Conservation (phyloP, 2,888 invertebrate species). For the Apantesis nais region DNA sequence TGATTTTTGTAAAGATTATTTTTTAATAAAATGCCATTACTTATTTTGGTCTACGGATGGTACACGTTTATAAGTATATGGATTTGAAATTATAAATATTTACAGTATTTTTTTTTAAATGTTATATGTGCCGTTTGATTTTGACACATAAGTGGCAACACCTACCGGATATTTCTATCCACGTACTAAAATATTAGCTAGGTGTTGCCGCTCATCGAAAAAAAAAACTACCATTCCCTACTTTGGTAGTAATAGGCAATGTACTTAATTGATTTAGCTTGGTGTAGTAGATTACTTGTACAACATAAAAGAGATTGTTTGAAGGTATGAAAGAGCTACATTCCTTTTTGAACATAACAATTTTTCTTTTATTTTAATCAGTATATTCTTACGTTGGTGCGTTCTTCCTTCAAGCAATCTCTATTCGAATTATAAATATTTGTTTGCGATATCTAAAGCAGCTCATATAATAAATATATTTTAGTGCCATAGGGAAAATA, state of each 20-base stretch:
- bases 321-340: constrained; percentile 5
- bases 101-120: constrained; percentile 25
- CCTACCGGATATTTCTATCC: too few species aligned
- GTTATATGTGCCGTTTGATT: constrained; percentile 23
- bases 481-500: constrained; percentile 75
- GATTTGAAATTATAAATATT: constrained; percentile 26
- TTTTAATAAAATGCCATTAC: constrained; percentile 24
- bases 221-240: constrained; percentile 17
- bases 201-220: constrained; percentile 26
- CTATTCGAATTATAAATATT: constrained; percentile 23
- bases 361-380: background rate
- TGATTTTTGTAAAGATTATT: constrained; percentile 26
- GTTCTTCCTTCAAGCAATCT: constrained; percentile 5
- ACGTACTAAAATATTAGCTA: background rate
- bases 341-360: background rate
- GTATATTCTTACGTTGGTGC: background rate
- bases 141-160: too few species aligned
- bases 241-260: background rate
- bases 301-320: constrained; percentile 14
- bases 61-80: constrained; percentile 32
- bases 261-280: constrained; percentile 8
- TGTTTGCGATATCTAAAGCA: constrained; percentile 47
- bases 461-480: constrained; percentile 55
- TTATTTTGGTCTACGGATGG: constrained; percentile 28
- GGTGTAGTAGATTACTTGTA: constrained; percentile 8